Base-by-base conservation (phyloP, 2,113 vertebrate genomes). In the rabbit (Oryctolagus cuniculus) region DNA sequence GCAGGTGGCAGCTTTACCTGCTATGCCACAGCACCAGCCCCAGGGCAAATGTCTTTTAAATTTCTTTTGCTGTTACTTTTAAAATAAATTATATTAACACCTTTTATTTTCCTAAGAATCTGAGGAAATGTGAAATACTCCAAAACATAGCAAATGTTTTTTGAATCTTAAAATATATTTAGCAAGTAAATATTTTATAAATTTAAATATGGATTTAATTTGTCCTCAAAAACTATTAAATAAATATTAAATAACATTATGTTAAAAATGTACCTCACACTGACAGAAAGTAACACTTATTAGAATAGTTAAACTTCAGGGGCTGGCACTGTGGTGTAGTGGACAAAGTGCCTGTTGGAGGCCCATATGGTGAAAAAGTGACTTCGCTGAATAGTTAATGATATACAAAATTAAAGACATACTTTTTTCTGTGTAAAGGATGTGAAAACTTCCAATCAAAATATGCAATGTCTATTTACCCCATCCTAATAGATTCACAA, bases 371-470 rank as follows among this genome's bases (percentile, higher is more conserved):
- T 44, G 44, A 44, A 6, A 44, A 44, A 7, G 44, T 44, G 44
- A 44, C 44, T 29, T 58, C 16, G 63, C 11, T 81, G 67, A 92
- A 87, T 81, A 69, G 81, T 64, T 80, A 93, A 80, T 51, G 49
- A 87, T 66, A 36, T 27, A 38, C 77, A 87, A 90, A 78, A 89
- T 25, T 66, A 16, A 83, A 75, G 11, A 81, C 38, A 79, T 38
- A 72, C 0, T 66, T 21, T 75, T 79, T 77, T 49, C n/a, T 78
- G 25, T 38, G 25, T 73, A 73, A 93, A 83, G 36, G 79, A 49
- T 87, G 85, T 93, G 36, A 78, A 91, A 87, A 31, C 29, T 49
- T 83, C 53, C 63, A 93, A 36, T 6, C 61, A 58, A 66, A 85
- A 69, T 29, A 89, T 9, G 25, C 69, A 75, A 53, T 10, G 16